Evolutionary conservation across 2,113 vertebrate genomes (phyloP).

Genomic region (Grammomys surdaster): DNA sequence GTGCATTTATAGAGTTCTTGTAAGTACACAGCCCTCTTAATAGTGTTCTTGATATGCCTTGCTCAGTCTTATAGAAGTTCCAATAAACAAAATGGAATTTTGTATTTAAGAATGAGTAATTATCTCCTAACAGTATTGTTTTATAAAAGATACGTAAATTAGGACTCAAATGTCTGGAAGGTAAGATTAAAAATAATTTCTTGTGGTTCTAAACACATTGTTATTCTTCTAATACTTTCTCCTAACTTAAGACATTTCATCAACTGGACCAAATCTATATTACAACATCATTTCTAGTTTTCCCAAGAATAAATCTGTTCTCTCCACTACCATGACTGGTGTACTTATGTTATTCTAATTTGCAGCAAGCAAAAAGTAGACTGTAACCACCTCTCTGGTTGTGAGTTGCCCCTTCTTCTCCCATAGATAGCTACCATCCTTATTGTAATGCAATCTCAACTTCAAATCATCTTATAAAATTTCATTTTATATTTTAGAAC

Average conservation of each 20-base stretch:
- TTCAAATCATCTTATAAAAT: conserved; percentile 32
- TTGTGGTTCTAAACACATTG: not conserved
- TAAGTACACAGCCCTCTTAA: not conserved
- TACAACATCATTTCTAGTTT: conserved; percentile 21
- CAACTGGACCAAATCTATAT: not conserved
- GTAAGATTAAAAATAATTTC: conserved; percentile 16
- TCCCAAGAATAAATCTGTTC: not conserved
- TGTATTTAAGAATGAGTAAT: conserved; percentile 38
- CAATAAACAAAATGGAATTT: not conserved
- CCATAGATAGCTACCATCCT: not conserved
- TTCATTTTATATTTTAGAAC: not conserved
- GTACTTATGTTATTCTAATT: not conserved
- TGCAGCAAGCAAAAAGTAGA: not conserved
- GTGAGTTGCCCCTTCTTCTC: not conserved
- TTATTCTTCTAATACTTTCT: conserved; percentile 15
- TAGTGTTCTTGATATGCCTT: not conserved
- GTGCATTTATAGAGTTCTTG: not conserved
- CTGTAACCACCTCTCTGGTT: not conserved
- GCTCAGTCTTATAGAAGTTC: not conserved
- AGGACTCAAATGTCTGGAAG: not conserved
- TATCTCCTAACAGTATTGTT: not conserved
- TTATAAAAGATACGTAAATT: conserved; percentile 16
- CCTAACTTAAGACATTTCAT: not conserved
- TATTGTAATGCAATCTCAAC: not conserved
- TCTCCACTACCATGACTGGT: not conserved